Base-by-base conservation (phyloP, 2,888 invertebrate genomes). In the Bedellia somnulentella region DNA sequence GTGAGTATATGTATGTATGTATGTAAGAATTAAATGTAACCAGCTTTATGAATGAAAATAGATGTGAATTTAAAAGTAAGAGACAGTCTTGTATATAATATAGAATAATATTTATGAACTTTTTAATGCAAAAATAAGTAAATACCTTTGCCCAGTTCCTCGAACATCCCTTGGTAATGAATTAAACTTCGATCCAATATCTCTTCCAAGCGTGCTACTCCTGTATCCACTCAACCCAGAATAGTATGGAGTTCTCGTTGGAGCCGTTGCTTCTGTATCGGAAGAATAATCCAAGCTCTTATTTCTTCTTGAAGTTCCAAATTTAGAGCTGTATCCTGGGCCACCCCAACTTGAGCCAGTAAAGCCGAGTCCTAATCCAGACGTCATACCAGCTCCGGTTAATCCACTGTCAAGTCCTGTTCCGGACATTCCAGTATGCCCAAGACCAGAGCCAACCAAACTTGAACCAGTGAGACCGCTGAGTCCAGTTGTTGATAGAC, bases 261-360 rank as follows among this genome's bases (percentile, higher is more conserved):
- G 88, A 37, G 87, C 87, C 0, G 89, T 89, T n/a, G 91, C 90
- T 73, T 97, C 96, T 1, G 96, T 95, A 54, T 96, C 96, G 29
- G 95, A 95, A 14, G 94, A 94, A 61, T 93, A 93, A 66, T 93
- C 93, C 54, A 95, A 71, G 40, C 87, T 88, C 44, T 90, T 79
- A 46, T 89, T 86, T 39, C 92, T 81, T 46, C 90, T 80, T 2
- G 83, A 80, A 36, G 89, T 71, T 4, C 88, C 76, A 42, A 78
- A 80, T 44, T 75, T 75, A 37, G 57, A 56, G 30, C 57, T 75
- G 54, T 60, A 79, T 42, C 55, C 79, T 47, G 62, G 47, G n/a
- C n/a, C n/a, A n/a, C n/a, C n/a, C n/a, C n/a, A n/a, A n/a, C n/a
- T n/a, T n/a, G n/a, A n/a, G n/a, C n/a, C n/a, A n/a, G n/a, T n/a